These are phyloP conservation scores for Actinia tenebrosa DNA, from an alignment of 64 coral and sea anemone genomes.

Conservation along the genomic window DNA sequence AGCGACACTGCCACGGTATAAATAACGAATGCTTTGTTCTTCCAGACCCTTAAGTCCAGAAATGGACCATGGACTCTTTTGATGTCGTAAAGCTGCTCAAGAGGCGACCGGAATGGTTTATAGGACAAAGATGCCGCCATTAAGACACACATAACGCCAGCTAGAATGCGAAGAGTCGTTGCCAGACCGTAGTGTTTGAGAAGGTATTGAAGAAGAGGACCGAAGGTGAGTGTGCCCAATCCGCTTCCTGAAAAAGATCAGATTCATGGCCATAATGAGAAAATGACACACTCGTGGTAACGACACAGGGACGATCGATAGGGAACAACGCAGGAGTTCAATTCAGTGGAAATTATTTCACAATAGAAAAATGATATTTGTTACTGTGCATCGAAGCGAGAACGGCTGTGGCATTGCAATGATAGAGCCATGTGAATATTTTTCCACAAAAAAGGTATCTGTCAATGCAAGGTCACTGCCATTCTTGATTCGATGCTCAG, in stretches of 20 bases:
- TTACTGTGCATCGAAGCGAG: no score
- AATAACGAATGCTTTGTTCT: slow-evolving; percentile 53
- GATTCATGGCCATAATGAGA: no score
- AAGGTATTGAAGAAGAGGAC: slow-evolving; percentile 69
- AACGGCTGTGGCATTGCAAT: no score
- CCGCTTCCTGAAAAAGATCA: slow-evolving; percentile 62
- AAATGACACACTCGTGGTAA: no score
- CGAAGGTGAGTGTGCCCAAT: slow-evolving; percentile 64
- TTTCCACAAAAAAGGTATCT: no score
- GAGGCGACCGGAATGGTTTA: slow-evolving; percentile 60
- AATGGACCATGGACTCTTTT: slow-evolving; percentile 32
- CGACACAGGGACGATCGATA: no score
- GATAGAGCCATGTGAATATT: no score
- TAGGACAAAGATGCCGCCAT: slow-evolving; percentile 32
- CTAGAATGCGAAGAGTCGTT: slow-evolving; percentile 61
- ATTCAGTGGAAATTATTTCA: no score
- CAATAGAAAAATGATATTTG: no score
- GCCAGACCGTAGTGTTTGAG: slow-evolving; percentile 48
- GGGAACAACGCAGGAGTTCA: no score
- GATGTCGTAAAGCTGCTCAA: slow-evolving; percentile 44
- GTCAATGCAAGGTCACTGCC: no score
- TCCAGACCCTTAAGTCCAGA: slow-evolving; percentile 49
- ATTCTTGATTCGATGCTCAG: no score
- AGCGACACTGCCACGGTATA: slow-evolving; percentile 67
- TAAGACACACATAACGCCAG: slow-evolving; percentile 36